Base-by-base conservation (phyloP, 1,140 invertebrate genomes). In the Zaprionus africanus region DNA sequence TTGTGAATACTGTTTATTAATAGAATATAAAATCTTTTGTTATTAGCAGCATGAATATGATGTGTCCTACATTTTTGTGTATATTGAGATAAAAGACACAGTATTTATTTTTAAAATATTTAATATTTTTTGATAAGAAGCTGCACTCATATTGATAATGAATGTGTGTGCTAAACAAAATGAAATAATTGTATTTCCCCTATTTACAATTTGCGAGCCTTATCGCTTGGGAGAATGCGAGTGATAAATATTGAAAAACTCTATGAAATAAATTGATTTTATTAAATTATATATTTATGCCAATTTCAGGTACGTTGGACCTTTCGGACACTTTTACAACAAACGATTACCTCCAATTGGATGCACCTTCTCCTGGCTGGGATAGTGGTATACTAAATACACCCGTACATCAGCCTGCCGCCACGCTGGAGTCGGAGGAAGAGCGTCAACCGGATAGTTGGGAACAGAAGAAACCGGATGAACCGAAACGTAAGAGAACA, bases 361-460 rank as follows among this genome's bases (percentile, higher is more conserved):
- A 24, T 6, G 1, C n/a, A 4, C 41, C 51, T 2, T 28, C 13
- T 7, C 5, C 28, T 24, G 19, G 19, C 34, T 82, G 76, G 71
- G 73, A 87, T 24, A 19, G 46, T 0, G 78, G 78, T n/a, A 81
- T 53, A 24, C 62, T 87, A 0, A 87, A 87, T 51, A 87, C 83
- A 1, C 83, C 83, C 0, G 26, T 53, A 3, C 83, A 87, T 34
- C 31, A 68, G 22, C 59, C 81, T 0, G 84, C 64, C 1, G 84
- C 64, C 2, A 53, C 46, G 3, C 4, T 63, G 1, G 60, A 79
- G 13, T 17, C 58, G 4, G 49, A 65, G 4, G 49, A 66, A 7
- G 11, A 34, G 15, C 24, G 17, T 11, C n/a, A 17, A 12, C 9
- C 9, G 11, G 17, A n/a, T 13, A 0, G 9, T 1, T 4, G 34